Base-by-base conservation (phyloP, 2,797 vertebrate genomes). In the Anolis apletophallus region DNA sequence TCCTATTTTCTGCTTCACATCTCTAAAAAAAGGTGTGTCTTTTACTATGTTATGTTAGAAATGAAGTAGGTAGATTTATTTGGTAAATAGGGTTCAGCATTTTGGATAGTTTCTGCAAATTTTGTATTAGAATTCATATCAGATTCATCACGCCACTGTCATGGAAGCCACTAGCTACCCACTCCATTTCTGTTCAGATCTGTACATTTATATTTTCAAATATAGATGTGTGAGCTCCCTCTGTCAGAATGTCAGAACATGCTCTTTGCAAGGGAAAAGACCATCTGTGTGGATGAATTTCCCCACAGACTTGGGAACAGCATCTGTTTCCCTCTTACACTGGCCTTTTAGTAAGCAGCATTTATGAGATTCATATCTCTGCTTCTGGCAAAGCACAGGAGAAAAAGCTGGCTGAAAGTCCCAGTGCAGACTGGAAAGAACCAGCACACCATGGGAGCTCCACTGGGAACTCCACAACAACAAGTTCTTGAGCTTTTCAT, bases 261-360 rank as follows among this genome's bases (percentile, higher is more conserved):
- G 57, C 40, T 67, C 12, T 84, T 76, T 76, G 82, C 29, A 21
- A 73, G 40, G 72, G 71, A 64, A 75, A 52, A 82, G 68, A 29
- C 68, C 50, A 82, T 71, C 71, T 82, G 80, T 57, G 54, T 40
- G 54, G 32, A 54, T 72, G 54, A 54, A 72, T 57, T 83, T 73
- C 68, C 57, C 40, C 19, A 50, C 72, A 67, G 72, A 64, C 36
- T 8, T 75, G 29, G 29, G 17, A 84, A 50, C 29, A 76, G 82
- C 72, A 67, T 75, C 71, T 84, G 82, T 34, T 84, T 64, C 72
- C 36, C 17, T 64, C 29, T 13, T 34, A 76, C 57, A n/a, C 40
- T 5, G 57, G 5, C 11, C 72, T 76, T 75, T 76, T 74, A 40
- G 4, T 46, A n/a, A 84, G 29, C 71, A 64, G 29, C 40, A 34